A percentile compares a stretch with the other conserved stretches of the same genome.
Conservation (phyloP, 2,888 invertebrate genomes). For the Netelia virgata region DNA sequence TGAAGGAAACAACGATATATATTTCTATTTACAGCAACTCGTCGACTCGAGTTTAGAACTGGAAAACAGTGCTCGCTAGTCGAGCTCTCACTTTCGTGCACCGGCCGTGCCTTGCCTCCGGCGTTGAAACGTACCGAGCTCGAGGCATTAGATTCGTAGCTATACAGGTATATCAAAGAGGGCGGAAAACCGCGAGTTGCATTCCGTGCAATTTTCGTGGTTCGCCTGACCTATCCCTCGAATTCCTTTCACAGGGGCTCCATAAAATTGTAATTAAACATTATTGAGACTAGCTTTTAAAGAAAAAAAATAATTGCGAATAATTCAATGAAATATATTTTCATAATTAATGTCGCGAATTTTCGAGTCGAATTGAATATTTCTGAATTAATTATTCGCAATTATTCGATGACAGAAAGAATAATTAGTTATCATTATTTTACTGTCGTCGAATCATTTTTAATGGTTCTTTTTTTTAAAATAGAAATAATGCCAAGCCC, state of each 20-base stretch:
- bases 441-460: not conserved
- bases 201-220: not conserved
- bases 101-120: slow-evolving; percentile 16
- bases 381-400: not conserved
- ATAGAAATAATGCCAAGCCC: not conserved
- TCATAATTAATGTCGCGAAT: not conserved
- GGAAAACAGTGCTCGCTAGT: slow-evolving; percentile 49
- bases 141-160: not conserved
- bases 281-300: not conserved
- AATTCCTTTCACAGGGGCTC: not conserved
- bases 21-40: slow-evolving; percentile 56
- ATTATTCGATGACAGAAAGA: not conserved
- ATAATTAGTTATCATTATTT: not conserved
- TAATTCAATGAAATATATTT: not conserved
- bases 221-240: not conserved
- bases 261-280: not conserved
- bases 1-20: slow-evolving; percentile 1
- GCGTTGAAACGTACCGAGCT: slow-evolving; percentile 17
- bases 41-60: slow-evolving; percentile 44
- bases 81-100: slow-evolving; percentile 63
- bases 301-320: not conserved
- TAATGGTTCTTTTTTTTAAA: not conserved
- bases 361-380: not conserved
- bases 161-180: not conserved
- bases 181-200: slow-evolving; percentile 2